Evolutionary conservation across 2,888 invertebrate genomes (phyloP), one percentile per base, ranked within the genome.

Genomic region (Stenurella melanura): DNA sequence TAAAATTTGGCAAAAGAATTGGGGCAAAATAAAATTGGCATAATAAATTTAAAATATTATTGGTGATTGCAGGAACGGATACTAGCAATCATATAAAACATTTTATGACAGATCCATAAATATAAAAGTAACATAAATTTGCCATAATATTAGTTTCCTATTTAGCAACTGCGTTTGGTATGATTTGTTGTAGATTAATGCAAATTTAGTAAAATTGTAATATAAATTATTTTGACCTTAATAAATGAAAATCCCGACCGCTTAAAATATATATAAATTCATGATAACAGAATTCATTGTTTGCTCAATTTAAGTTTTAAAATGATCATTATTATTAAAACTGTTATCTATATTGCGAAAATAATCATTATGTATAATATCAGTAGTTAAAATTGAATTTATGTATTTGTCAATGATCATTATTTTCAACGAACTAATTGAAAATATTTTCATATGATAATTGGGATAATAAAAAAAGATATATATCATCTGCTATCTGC

Each of bases 171-270:
- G 72, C 75, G 66, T 74, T 74, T 54, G 75, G 71, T 70, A 71
- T 79, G 79, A 81, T 81, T 81, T 79, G 79, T 81, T 79, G 71
- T 73, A 78, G 73, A 78, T 58, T 76, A 81, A 81, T 79, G 81
- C 75, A 79, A 78, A 79, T 81, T 81, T 78, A 79, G 78, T 81
- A 75, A 81, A 81, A 75, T 74, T 73, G 57, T 63, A 74, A 60
- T 76, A 78, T 79, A 77, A 81, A 79, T 81, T 81, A 79, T 57
- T 75, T 64, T 72, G 64, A 75, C 76, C 78, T 69, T 74, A 67
- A 66, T 67, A 64, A 64, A 74, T 70, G 60, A 70, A 60, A 61
- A 60, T 60, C 21, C 60, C 58, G 57, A 74, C 61, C 57, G 74
- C 68, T 67, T 42, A 68, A 66, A 57, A 68, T 68, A 56, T 61